Conservation (phyloP, 2,113 vertebrate species). For the Penelope pileata region DNA sequence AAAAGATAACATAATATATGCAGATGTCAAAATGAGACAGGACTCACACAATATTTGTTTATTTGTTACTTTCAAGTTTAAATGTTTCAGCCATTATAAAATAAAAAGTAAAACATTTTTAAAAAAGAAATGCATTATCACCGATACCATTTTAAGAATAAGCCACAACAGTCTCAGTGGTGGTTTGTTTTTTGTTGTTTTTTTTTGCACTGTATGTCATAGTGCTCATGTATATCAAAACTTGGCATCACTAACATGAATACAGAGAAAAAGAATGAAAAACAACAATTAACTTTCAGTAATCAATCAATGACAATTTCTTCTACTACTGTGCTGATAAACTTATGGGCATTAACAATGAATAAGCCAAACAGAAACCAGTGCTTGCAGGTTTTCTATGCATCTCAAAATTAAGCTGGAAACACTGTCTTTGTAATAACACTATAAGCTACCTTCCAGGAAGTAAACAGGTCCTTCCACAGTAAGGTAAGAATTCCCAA, state of each 20-base stretch:
- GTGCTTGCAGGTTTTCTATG: background rate
- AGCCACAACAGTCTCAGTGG: background rate
- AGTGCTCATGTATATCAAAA: background rate
- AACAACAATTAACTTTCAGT: background rate
- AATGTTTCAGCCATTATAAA: background rate
- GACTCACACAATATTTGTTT: background rate
- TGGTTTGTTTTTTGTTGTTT: too few relatives aligned
- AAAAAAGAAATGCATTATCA: background rate
- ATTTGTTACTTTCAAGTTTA: background rate
- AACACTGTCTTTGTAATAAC: background rate
- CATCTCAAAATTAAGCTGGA: background rate
- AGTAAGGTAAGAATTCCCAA: background rate
- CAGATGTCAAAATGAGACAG: background rate
- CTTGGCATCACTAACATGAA: background rate
- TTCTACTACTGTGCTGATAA: background rate
- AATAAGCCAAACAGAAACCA: background rate
- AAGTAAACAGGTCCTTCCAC: background rate
- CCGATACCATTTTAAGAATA: background rate
- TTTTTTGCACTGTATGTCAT: background rate
- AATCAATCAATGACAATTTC: conserved; percentile 45
- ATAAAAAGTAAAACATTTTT: background rate
- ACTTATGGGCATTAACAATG: background rate
- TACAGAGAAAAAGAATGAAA: background rate
- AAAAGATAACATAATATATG: background rate
- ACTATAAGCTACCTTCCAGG: background rate